Percentiles rank a stretch among this genome's conserved stretches.
Conservation (phyloP, 2,113 vertebrate species). For the Apaloderma vittatum region DNA sequence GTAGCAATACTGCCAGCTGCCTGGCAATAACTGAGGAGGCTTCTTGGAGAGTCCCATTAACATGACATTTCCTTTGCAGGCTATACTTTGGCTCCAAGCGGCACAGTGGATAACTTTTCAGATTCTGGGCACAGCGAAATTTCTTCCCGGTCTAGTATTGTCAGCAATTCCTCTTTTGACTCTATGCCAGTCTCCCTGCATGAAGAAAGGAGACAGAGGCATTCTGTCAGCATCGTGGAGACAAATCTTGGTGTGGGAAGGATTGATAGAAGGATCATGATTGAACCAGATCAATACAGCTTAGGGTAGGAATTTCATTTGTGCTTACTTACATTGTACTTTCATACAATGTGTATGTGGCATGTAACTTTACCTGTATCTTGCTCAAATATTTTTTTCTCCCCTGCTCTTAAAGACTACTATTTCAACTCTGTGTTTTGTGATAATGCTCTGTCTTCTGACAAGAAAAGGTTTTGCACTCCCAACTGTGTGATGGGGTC, state of each 20-base stretch:
- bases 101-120: constrained; percentile 91
- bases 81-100: constrained; percentile 84
- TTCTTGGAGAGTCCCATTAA: not conserved
- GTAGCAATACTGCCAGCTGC: not conserved
- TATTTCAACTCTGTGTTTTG: not conserved
- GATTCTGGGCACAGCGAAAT: constrained; percentile 98
- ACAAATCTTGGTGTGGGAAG: constrained; percentile 85
- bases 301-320: constrained; percentile 85
- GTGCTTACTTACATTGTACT: not conserved
- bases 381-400: not conserved
- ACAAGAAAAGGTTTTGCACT: not conserved
- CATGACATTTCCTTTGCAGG: constrained; percentile 75
- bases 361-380: not conserved
- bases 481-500: not conserved
- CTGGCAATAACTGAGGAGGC: not conserved
- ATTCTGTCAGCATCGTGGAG: constrained; percentile 89
- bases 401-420: not conserved
- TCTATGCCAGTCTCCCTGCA: constrained; percentile 84
- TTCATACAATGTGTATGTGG: not conserved
- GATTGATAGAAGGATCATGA: constrained; percentile 87
- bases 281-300: constrained; percentile 95
- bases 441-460: not conserved
- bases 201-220: constrained; percentile 91
- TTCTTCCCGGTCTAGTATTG: constrained; percentile 95
- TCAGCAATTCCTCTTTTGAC: constrained; percentile 98